Evolutionary conservation across 2,888 invertebrate genomes (phyloP).

Genomic region (Allygus modestus): DNA sequence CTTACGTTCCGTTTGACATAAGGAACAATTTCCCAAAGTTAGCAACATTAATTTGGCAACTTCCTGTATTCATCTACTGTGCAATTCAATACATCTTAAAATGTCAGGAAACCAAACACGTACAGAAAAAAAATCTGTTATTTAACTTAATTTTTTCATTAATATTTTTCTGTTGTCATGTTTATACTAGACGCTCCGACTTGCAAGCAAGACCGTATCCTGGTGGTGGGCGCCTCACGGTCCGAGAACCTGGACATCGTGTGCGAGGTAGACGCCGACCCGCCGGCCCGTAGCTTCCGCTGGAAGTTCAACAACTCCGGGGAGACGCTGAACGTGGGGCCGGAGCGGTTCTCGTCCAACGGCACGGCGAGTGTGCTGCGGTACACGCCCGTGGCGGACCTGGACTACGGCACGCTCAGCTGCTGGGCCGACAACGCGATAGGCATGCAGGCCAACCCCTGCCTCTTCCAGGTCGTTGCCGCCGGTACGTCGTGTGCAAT

Average conservation of each 20-base stretch:
- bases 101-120: no score
- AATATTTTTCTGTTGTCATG: no score
- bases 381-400: conserved; percentile 79
- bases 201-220: conserved; percentile 84
- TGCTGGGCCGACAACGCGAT: conserved; percentile 92
- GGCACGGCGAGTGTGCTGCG: conserved; percentile 81
- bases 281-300: conserved; percentile 91
- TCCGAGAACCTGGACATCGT: conserved; percentile 91
- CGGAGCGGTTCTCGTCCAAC: conserved; percentile 85
- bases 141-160: no score
- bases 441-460: conserved; percentile 89
- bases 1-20: no score
- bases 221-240: conserved; percentile 92
- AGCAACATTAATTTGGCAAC: no score
- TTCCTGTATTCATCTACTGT: no score
- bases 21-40: no score
- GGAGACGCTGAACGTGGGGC: conserved; percentile 89
- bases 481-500: conserved; percentile 92
- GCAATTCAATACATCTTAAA: no score
- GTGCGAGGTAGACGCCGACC: conserved; percentile 95
- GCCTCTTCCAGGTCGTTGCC: conserved; percentile 92
- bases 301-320: conserved; percentile 98
- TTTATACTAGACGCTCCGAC: background rate
- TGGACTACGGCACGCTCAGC: conserved; percentile 93
- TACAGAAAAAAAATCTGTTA: no score